Percentiles rank a stretch among this genome's conserved stretches.
phyloP scores from a whole-genome alignment of 35 echinoderm and acorn worm species.

The Nesometra sesokonis region DNA sequence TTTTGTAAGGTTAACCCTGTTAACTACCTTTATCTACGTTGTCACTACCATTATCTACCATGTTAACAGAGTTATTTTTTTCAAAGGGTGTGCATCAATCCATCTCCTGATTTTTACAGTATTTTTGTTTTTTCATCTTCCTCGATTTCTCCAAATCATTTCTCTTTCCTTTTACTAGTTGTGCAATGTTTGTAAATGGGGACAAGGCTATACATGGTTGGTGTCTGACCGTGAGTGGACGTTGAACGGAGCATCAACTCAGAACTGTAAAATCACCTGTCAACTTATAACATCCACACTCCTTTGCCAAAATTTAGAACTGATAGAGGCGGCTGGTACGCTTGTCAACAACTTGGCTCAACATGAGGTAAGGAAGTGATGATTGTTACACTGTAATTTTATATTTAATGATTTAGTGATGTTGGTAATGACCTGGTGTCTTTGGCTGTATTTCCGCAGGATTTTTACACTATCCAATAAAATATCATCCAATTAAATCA shows the following conservation, averaged over 20 bases:
- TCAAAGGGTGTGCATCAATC: background rate
- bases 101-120: background rate
- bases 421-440: too few relatives aligned
- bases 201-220: conserved; percentile 61
- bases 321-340: conserved; percentile 36
- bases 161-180: conserved; percentile 34
- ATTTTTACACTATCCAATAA: too few relatives aligned
- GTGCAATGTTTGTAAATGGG: conserved; percentile 62
- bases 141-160: background rate
- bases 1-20: too few relatives aligned
- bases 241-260: conserved; percentile 23
- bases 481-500: too few relatives aligned
- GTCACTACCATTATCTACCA: too few relatives aligned
- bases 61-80: too few relatives aligned
- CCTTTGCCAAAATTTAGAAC: conserved; percentile 40
- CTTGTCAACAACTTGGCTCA: conserved; percentile 56
- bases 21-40: too few relatives aligned
- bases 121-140: background rate
- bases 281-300: conserved; percentile 26
- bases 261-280: conserved; percentile 47
- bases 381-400: too few relatives aligned
- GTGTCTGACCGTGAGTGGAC: conserved; percentile 60
- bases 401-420: too few relatives aligned
- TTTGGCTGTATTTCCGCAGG: too few relatives aligned
- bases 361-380: conserved; percentile 29